These are phyloP conservation scores for Protosalanx chinensis DNA, from an alignment of 2,797 vertebrate species.

Conservation along the genomic window DNA sequence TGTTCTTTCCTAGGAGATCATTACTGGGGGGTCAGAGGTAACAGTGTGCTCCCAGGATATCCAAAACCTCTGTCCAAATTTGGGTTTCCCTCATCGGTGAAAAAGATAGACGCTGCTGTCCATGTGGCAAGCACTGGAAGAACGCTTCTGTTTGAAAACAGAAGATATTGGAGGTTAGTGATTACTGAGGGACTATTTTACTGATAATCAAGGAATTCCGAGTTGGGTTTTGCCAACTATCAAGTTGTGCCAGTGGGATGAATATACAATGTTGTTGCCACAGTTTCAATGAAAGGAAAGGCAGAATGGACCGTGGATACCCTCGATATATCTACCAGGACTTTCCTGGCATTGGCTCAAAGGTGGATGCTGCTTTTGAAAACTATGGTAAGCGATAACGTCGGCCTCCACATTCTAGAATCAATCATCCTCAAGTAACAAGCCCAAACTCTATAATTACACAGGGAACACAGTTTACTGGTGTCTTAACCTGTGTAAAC, in stretches of 20 bases:
- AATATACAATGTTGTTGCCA: not conserved
- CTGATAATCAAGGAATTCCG: not conserved
- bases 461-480: not conserved
- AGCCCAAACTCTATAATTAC: not conserved
- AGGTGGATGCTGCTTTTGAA: slow-evolving; percentile 79
- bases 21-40: slow-evolving; percentile 10
- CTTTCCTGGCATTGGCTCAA: slow-evolving; percentile 70
- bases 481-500: not conserved
- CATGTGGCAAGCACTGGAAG: slow-evolving; percentile 6
- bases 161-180: slow-evolving; percentile 59
- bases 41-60: not conserved
- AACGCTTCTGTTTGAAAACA: slow-evolving; percentile 6
- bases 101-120: slow-evolving; percentile 7
- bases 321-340: slow-evolving; percentile 48
- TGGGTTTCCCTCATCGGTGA: slow-evolving; percentile 12
- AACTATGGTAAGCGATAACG: slow-evolving; percentile 63
- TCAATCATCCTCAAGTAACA: not conserved
- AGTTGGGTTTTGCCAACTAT: not conserved
- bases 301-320: slow-evolving; percentile 57
- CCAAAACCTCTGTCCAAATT: slow-evolving; percentile 9
- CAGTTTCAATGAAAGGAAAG: slow-evolving; percentile 61
- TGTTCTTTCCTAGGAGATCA: slow-evolving; percentile 39
- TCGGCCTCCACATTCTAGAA: not conserved
- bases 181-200: not conserved
- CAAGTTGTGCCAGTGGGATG: not conserved